phyloP scores from a whole-genome alignment of 2,888 invertebrate species.

The Pseudococcus longispinus region DNA sequence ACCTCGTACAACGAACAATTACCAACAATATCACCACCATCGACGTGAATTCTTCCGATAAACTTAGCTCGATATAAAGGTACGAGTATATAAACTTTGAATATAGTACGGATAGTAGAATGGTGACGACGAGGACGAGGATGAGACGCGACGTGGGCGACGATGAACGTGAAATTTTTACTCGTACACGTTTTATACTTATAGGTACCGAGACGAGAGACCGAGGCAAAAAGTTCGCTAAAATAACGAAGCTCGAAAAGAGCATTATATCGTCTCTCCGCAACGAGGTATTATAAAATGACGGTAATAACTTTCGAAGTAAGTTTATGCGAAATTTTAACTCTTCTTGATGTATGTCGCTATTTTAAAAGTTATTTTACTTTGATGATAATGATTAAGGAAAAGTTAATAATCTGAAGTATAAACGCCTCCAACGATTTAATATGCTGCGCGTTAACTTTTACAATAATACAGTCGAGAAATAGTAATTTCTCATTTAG shows the following conservation, averaged over 20 bases:
- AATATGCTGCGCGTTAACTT: slow-evolving; percentile 52
- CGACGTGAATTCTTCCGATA: background rate
- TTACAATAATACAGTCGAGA: slow-evolving; percentile 40
- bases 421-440: slow-evolving; percentile 51
- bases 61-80: background rate
- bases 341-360: slow-evolving; percentile 54
- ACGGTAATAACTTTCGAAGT: slow-evolving; percentile 57
- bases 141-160: background rate
- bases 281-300: slow-evolving; percentile 49
- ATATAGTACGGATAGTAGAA: background rate
- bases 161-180: background rate
- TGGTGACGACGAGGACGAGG: background rate
- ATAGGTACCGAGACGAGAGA: background rate
- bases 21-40: background rate
- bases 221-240: background rate
- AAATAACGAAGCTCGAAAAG: slow-evolving; percentile 41
- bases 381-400: slow-evolving; percentile 57
- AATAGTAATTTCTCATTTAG: slow-evolving; percentile 46
- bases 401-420: slow-evolving; percentile 55
- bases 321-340: slow-evolving; percentile 55
- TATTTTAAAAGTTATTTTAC: slow-evolving; percentile 55
- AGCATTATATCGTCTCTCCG: slow-evolving; percentile 5
- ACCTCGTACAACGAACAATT: background rate
- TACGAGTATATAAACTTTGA: background rate
- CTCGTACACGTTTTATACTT: background rate